Base-by-base conservation (phyloP, 1,140 invertebrate species). In the Nasonia vitripennis region DNA sequence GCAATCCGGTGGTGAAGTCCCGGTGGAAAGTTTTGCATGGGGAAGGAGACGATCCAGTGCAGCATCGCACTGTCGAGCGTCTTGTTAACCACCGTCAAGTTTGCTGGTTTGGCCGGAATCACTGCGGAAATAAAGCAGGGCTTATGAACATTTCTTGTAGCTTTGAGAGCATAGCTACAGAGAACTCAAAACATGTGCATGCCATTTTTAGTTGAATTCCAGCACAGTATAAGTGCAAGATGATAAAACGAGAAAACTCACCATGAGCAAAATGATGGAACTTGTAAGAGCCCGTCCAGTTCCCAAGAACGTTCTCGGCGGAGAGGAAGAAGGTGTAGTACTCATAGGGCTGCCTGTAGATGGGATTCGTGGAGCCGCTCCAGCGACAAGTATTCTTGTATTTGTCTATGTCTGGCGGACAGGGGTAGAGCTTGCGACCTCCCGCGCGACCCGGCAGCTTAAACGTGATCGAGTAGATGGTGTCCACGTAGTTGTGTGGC, bases 191-290 rank as follows among this genome's bases (percentile, higher is more conserved):
- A 45, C 9, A 1, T 9, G 9, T 45, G 1, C 7, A 45, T 45
- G 41, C 6, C 6, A 45, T 45, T 45, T 45, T 45, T 45, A 27
- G 27, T 27, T 27, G 1, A 27, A 45, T 45, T 45, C 9, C 6
- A 10, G 9, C 0, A 45, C 10, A 55, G 12, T 17, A 55, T 20
- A 2, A 20, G 34, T 37, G 34, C 5, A 6, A 55, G 17, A 20
- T 20, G 2, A 55, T 55, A 55, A 17, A 55, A 62, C 1, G 20
- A n/a, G 17, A n/a, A 20, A n/a, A n/a, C 90, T 90, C 89, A 94
- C 94, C 95, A 86, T 95, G 92, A 41, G 94, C 94, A 89, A 91
- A 96, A 88, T 96, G 95, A 87, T 96, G 91, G 81, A 96, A 93
- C 68, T 89, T 94, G 84, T 95, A 94, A 12, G 89, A 89, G 86